Evolutionary conservation across 2,113 vertebrate genomes (phyloP).

Genomic region (Tachycineta bicolor): DNA sequence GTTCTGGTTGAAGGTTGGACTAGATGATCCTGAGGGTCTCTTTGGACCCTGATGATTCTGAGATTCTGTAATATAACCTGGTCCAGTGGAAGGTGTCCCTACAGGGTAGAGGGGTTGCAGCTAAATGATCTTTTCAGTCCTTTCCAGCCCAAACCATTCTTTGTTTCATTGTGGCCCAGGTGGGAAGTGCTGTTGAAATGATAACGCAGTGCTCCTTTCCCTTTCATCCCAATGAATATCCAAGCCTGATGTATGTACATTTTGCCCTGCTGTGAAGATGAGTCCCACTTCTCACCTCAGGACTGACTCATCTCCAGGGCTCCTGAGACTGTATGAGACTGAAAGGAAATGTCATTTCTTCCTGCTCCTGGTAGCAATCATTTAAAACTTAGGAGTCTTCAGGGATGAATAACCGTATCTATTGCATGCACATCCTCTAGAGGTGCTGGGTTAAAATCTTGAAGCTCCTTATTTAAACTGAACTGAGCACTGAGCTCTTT

Average conservation of each 20-base stretch:
- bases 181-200: background rate
- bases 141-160: background rate
- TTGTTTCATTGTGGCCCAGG: background rate
- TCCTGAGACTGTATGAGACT: background rate
- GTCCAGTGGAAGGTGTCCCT: background rate
- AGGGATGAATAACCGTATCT: constrained; percentile 32
- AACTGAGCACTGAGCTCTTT: background rate
- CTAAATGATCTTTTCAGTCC: background rate
- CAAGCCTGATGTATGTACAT: background rate
- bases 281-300: background rate
- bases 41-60: background rate
- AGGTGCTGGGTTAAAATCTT: constrained; percentile 4
- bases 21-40: background rate
- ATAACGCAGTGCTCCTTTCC: background rate
- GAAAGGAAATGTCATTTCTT: constrained; percentile 19
- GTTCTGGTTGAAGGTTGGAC: background rate
- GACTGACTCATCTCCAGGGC: background rate
- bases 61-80: background rate
- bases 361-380: constrained; percentile 2
- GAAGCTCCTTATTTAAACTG: constrained; percentile 39
- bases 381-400: constrained; percentile 28
- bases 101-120: background rate
- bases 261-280: background rate
- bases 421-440: constrained; percentile 7
- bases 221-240: background rate